phyloP scores from a whole-genome alignment of 2,113 vertebrate genomes.

The Pterocles orientalis region DNA sequence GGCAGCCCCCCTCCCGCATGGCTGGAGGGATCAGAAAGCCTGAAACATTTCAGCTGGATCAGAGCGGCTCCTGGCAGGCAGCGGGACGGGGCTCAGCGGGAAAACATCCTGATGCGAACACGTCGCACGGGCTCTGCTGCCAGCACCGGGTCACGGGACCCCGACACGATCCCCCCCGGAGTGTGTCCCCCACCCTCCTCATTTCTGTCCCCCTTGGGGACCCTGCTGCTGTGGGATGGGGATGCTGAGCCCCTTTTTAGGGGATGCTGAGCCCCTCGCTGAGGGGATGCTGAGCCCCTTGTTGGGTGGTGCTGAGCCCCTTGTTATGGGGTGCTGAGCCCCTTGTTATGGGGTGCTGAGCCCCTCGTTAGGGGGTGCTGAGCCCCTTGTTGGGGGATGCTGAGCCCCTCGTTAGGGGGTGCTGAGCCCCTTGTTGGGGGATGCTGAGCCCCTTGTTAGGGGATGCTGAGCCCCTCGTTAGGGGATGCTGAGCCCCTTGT shows the following conservation, averaged over 20 bases:
- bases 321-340: too few species aligned
- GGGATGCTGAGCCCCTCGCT: too few species aligned
- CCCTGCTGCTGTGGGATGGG: rapidly evolving
- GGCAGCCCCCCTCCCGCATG: not conserved
- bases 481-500: too few species aligned
- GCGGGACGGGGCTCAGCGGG: not conserved
- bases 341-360: too few species aligned
- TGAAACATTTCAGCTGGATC: not conserved
- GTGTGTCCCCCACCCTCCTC: not conserved
- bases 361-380: too few species aligned
- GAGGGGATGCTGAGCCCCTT: too few species aligned
- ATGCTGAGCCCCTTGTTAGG: too few species aligned
- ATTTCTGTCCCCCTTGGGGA: not conserved
- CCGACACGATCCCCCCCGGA: rapidly evolving
- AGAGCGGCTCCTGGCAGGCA: not conserved
- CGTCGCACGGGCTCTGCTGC: not conserved
- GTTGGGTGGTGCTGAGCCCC: too few species aligned
- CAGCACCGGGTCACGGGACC: rapidly evolving
- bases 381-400: too few species aligned
- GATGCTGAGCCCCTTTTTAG: not conserved
- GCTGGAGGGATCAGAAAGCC: not conserved
- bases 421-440: too few species aligned
- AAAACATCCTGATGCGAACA: not conserved
- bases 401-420: too few species aligned
- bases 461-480: too few species aligned